phyloP scores from a whole-genome alignment of 2,113 vertebrate species.

The Zingel zingel region DNA sequence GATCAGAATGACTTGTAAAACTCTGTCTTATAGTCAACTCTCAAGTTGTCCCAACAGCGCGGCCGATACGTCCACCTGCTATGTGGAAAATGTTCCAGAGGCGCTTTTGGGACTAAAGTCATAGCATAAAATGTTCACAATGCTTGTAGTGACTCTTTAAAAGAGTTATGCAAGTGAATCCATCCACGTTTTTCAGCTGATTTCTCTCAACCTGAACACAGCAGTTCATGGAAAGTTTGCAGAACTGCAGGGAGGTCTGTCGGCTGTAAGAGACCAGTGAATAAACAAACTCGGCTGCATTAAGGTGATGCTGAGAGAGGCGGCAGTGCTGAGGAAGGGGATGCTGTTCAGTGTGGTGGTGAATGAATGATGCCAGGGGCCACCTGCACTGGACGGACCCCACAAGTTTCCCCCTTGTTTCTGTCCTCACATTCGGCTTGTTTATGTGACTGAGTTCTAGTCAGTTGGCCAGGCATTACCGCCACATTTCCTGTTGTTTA shows the following conservation, averaged over 20 bases:
- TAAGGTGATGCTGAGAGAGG: slow-evolving; percentile 22
- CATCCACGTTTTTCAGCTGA: slow-evolving; percentile 30
- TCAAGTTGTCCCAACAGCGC: slow-evolving; percentile 23
- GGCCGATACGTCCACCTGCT: neutral
- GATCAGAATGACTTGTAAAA: slow-evolving; percentile 5
- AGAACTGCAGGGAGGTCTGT: slow-evolving; percentile 47
- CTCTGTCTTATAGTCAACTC: slow-evolving; percentile 16
- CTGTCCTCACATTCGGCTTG: slow-evolving; percentile 31
- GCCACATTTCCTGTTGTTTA: slow-evolving; percentile 26
- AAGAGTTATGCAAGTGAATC: slow-evolving; percentile 22
- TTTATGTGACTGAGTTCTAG: slow-evolving; percentile 36
- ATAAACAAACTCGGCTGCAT: neutral
- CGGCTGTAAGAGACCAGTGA: slow-evolving; percentile 2
- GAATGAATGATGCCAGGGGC: slow-evolving; percentile 49
- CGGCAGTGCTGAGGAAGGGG: slow-evolving; percentile 22
- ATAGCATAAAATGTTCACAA: slow-evolving; percentile 17
- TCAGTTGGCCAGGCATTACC: slow-evolving; percentile 11
- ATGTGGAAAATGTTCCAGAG: slow-evolving; percentile 16
- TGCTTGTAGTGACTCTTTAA: neutral
- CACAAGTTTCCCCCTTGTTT: slow-evolving; percentile 22
- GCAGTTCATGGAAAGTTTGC: slow-evolving; percentile 16
- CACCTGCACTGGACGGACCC: slow-evolving; percentile 32
- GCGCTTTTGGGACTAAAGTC: neutral
- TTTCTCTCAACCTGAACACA: slow-evolving; percentile 30
- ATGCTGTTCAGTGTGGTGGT: slow-evolving; percentile 35